Conservation (phyloP, 2,888 invertebrate genomes). For the Mesoligia furuncula region DNA sequence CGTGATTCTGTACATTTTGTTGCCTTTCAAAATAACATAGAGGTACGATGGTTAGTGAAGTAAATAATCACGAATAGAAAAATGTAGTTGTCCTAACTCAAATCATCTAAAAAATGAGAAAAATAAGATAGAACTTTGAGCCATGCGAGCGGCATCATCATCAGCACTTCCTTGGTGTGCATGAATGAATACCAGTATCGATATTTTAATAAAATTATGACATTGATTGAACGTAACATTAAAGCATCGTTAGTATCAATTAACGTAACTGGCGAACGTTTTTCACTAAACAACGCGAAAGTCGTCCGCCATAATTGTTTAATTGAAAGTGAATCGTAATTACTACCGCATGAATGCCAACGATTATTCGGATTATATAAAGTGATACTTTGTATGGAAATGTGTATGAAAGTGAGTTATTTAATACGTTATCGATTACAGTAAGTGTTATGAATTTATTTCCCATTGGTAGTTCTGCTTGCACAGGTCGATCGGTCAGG, state of each 20-base stretch:
- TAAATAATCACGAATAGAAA: too few relatives aligned
- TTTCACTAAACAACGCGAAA: conserved; percentile 43
- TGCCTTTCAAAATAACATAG: too few relatives aligned
- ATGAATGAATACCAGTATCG: neutral
- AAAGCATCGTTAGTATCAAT: conserved; percentile 25
- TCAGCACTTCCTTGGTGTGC: neutral
- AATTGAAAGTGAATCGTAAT: conserved; percentile 60
- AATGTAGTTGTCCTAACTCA: too few relatives aligned
- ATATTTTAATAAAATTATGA: neutral
- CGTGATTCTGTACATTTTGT: too few relatives aligned
- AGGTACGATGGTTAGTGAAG: too few relatives aligned
- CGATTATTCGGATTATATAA: conserved; percentile 50
- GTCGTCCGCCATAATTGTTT: conserved; percentile 46
- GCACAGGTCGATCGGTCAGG: too few relatives aligned
- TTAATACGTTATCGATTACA: conserved; percentile 22
- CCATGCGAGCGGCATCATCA: too few relatives aligned
- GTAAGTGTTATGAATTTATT: neutral
- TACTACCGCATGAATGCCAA: conserved; percentile 49
- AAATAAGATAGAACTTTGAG: too few relatives aligned
- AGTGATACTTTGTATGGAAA: conserved; percentile 31
- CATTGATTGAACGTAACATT: conserved; percentile 1
- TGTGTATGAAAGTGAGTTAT: conserved; percentile 42
- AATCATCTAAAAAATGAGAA: too few relatives aligned
- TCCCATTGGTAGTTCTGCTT: neutral
- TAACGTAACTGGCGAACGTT: conserved; percentile 16